A percentile compares a stretch with the other conserved stretches of the same genome.
Conservation (phyloP, 2,888 invertebrate species). For the Sphecodes monilicornis region DNA sequence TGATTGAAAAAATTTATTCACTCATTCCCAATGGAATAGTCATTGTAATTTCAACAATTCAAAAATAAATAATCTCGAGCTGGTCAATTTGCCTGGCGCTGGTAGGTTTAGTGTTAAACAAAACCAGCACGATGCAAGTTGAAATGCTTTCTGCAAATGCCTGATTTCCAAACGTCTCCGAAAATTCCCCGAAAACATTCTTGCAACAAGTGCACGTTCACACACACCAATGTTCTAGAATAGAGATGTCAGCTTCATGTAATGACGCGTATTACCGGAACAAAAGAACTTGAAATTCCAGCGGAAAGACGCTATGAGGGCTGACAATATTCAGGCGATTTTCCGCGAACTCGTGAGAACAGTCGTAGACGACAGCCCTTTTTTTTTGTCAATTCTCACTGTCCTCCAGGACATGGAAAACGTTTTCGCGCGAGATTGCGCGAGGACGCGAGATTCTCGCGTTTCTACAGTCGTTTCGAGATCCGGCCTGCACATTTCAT, state of each 20-base stretch:
- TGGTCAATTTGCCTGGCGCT: too few species aligned
- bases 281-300: background rate
- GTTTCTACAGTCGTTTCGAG: constrained; percentile 15
- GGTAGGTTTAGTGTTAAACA: too few species aligned
- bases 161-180: background rate
- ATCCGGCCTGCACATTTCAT: background rate
- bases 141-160: background rate
- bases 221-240: background rate
- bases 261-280: constrained; percentile 14
- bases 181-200: background rate
- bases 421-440: constrained; percentile 16
- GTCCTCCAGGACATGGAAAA: background rate
- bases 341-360: background rate
- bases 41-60: too few species aligned
- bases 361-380: constrained; percentile 3
- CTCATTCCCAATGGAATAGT: too few species aligned
- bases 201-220: constrained; percentile 4
- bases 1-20: too few species aligned
- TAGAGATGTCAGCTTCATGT: constrained; percentile 25
- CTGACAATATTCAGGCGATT: background rate
- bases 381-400: background rate
- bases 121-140: background rate
- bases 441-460: background rate
- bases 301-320: background rate
- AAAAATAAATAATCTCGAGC: too few species aligned